Base-by-base conservation (phyloP, 2,797 vertebrate genomes). In the Morelia viridis region DNA sequence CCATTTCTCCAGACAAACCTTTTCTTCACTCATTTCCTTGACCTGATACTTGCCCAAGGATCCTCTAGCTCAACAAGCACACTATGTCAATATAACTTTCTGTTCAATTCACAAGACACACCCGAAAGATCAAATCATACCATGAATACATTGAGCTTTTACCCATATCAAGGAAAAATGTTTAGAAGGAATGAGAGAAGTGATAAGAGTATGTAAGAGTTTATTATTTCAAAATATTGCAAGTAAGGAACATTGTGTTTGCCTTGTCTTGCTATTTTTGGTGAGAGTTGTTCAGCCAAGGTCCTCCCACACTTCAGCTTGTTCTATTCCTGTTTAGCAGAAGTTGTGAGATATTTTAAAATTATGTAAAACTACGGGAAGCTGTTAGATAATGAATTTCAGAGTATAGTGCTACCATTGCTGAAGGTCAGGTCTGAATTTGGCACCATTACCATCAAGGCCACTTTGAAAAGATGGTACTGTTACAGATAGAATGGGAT, bases 331-430 rank as follows among this genome's bases (percentile, higher is more conserved):
- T 91, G 89, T 76, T 90, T 24, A 0, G 31, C 11, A 61, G 15
- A 68, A 89, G 65, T 58, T 26, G 58, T 89, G 92, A 91, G 58
- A n/a, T 83, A 35, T 94, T 88, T 93, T 88, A 90, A 35, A 92
- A n/a, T 68, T 86, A n/a, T 90, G 94, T 93, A 60, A 71, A 28
- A 91, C 90, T 41, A 15, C 85, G 89, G 87, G 0, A 4, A 8
- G 41, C 50, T 76, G 28, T 91, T 96, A 93, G 93, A 86, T 56
- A 94, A 89, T 94, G 90, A 96, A 95, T 94, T 94, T 71, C 89
- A 80, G 22, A 93, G 60, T 28, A 93, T 53, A 92, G 24, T 57
- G 62, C 91, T 87, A 86, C 91, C 50, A 95, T 94, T 97, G 94
- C 91, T 88, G 76, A 93, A 96, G 92, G 60, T 50, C 94, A 56